Evolutionary conservation across 2,113 vertebrate genomes (phyloP).

Genomic region (Edolisoma coerulescens): DNA sequence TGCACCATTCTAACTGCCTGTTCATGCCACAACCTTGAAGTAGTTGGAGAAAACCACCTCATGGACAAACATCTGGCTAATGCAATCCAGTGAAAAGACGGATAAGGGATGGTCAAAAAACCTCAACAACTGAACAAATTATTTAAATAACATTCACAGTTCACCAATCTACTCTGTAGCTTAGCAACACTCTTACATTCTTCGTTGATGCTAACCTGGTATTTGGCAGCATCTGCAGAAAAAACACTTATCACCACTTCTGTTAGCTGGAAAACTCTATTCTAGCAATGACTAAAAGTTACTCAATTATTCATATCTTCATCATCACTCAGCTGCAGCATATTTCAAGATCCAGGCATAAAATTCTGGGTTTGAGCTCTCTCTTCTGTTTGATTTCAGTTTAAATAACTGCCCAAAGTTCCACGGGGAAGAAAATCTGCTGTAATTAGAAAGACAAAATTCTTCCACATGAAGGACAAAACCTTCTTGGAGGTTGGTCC

Average conservation of each 20-base stretch:
- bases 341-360: constrained; percentile 13
- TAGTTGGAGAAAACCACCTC: neutral
- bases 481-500: neutral
- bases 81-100: neutral
- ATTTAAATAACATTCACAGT: neutral
- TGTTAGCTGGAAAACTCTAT: constrained; percentile 27
- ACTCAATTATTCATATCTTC: constrained; percentile 36
- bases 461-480: neutral
- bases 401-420: neutral
- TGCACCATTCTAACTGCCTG: neutral
- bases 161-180: neutral
- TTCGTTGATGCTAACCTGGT: neutral
- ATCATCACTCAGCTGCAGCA: neutral
- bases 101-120: neutral
- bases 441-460: neutral
- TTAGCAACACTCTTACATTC: neutral
- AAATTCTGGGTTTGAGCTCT: neutral
- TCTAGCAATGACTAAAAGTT: constrained; percentile 6
- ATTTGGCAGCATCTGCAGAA: constrained; percentile 40
- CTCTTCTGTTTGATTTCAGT: neutral
- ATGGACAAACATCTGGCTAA: neutral
- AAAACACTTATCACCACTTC: constrained; percentile 46
- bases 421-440: neutral
- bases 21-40: neutral
- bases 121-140: neutral